Conservation (phyloP, 2,797 vertebrate species). For the Oryzias sinensis region DNA sequence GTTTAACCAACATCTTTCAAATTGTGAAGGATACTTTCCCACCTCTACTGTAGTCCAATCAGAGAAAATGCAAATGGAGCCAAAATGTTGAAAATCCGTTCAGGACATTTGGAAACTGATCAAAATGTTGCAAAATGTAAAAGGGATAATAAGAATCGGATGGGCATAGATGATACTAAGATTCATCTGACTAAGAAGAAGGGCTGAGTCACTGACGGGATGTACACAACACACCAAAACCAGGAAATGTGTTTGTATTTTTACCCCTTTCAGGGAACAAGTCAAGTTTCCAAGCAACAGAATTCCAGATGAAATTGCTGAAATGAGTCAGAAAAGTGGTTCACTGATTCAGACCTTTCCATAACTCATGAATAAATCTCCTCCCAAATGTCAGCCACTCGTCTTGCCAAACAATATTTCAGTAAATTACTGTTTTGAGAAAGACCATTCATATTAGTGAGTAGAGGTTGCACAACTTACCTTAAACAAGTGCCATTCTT, state of each 20-base stretch:
- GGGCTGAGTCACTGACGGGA: no score
- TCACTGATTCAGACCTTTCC: slow-evolving; percentile 39
- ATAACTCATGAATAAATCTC: slow-evolving; percentile 18
- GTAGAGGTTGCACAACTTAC: slow-evolving; percentile 50
- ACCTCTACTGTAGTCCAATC: slow-evolving; percentile 20
- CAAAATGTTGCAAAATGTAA: neutral
- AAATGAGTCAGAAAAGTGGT: slow-evolving; percentile 32
- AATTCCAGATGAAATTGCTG: slow-evolving; percentile 18
- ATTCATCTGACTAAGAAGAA: no score
- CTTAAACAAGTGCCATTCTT: slow-evolving; percentile 78
- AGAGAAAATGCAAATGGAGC: slow-evolving; percentile 37
- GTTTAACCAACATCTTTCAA: no score
- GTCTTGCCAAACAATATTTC: slow-evolving; percentile 15
- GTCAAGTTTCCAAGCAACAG: slow-evolving; percentile 30
- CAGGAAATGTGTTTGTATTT: slow-evolving; percentile 14
- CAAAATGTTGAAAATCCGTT: slow-evolving; percentile 19
- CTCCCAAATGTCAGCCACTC: no score
- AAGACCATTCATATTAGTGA: neutral
- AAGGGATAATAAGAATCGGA: slow-evolving; percentile 6
- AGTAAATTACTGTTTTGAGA: slow-evolving; percentile 35
- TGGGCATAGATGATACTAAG: no score
- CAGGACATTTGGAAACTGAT: slow-evolving; percentile 8
- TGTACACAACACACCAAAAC: no score
- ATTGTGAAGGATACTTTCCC: slow-evolving; percentile 21
- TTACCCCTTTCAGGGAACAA: slow-evolving; percentile 15